Evolutionary conservation across 1,140 invertebrate genomes (phyloP).

Genomic region (Diplogasteroides magnus): DNA sequence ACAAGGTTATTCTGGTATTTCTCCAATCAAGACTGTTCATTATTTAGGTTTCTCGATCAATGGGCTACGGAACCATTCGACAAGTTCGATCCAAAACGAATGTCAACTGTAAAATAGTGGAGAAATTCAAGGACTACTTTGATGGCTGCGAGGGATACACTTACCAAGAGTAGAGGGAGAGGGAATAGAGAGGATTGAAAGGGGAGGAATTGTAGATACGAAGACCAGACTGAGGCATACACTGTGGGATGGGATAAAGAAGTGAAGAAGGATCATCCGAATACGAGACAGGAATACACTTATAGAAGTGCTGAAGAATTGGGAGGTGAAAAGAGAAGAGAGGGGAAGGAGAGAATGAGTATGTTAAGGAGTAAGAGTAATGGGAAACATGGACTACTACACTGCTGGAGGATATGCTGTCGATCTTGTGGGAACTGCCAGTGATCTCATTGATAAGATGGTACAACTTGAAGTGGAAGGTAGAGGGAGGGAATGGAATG

Average conservation of each 20-base stretch:
- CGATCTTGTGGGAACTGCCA: constrained; percentile 56
- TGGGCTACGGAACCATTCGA: constrained; percentile 60
- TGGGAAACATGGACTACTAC: constrained; percentile 58
- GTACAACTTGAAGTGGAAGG: constrained; percentile 54
- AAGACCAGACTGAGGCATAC: constrained; percentile 32
- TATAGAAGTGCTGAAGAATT: constrained; percentile 55
- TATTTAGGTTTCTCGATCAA: constrained; percentile 43
- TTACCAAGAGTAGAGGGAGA: constrained; percentile 5
- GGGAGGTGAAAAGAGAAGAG: constrained; percentile 55
- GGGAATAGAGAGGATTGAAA: constrained; percentile 43
- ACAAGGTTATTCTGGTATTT: constrained; percentile 45
- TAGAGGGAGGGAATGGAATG: background rate
- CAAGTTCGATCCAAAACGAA: constrained; percentile 56
- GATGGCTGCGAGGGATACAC: constrained; percentile 25
- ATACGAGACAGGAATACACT: constrained; percentile 54
- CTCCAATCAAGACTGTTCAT: background rate
- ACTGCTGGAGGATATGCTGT: constrained; percentile 63
- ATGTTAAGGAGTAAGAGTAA: background rate
- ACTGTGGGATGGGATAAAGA: constrained; percentile 25
- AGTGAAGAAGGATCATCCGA: constrained; percentile 17
- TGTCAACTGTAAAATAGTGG: constrained; percentile 50
- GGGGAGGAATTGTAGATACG: constrained; percentile 50
- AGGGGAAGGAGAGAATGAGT: background rate
- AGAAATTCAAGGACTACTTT: constrained; percentile 53
- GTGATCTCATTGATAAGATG: constrained; percentile 54